Percentiles rank a stretch among this genome's conserved stretches.
phyloP scores from a whole-genome alignment of 2,888 invertebrate species.

The Pyrgus malvae region DNA sequence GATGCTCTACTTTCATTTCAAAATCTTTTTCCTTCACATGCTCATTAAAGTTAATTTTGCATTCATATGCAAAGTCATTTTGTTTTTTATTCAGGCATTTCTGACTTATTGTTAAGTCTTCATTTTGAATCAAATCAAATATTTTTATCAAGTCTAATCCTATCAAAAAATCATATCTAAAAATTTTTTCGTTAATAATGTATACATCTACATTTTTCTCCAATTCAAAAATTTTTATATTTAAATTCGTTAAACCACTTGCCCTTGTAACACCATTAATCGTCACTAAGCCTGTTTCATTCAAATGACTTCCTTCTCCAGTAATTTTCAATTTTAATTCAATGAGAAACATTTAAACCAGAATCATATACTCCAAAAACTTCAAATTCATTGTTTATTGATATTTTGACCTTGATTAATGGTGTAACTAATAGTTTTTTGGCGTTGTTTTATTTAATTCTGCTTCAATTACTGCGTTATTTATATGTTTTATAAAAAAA shows the following conservation, averaged over 20 bases:
- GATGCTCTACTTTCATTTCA: constrained; percentile 3
- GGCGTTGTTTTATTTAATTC: constrained; percentile 1
- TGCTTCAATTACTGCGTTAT: constrained; percentile 27
- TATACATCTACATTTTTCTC: constrained; percentile 31
- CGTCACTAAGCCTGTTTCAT: constrained; percentile 2
- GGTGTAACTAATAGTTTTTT: not conserved
- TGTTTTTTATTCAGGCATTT: not conserved
- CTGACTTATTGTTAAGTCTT: constrained; percentile 29
- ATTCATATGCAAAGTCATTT: not conserved
- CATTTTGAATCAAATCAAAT: constrained; percentile 30
- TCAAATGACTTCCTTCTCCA: not conserved
- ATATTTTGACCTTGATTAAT: constrained; percentile 13
- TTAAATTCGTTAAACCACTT: constrained; percentile 23
- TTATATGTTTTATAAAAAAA: constrained; percentile 20
- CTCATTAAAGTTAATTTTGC: constrained; percentile 24
- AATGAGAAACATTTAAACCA: constrained; percentile 6
- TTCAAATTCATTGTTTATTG: not conserved
- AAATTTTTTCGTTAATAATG: constrained; percentile 34
- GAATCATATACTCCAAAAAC: constrained; percentile 3
- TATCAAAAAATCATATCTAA: constrained; percentile 36
- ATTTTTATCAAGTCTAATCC: constrained; percentile 33
- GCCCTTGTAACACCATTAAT: constrained; percentile 20
- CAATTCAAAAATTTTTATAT: constrained; percentile 29
- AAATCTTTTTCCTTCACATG: not conserved
- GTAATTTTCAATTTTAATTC: constrained; percentile 4